A percentile compares a stretch with the other conserved stretches of the same genome.
These are phyloP conservation scores for Euzetes globulus DNA, from an alignment of 2,888 invertebrate genomes.

Conservation along the genomic window DNA sequence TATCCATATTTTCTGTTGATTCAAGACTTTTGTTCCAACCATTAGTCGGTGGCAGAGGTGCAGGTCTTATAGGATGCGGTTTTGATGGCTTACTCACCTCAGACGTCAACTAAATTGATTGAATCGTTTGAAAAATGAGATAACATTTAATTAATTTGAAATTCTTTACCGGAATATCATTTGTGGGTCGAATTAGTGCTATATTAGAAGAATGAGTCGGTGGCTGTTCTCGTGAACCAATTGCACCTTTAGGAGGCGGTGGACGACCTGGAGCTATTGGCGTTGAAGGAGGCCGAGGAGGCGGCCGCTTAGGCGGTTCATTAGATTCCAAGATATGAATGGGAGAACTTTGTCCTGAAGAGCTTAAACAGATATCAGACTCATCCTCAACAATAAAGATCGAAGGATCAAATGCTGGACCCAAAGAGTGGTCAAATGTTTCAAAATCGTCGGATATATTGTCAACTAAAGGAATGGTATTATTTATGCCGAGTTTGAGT, in stretches of 20 bases:
- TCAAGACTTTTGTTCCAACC: neutral
- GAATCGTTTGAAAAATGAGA: too few species aligned
- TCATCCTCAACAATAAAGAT: conserved; percentile 35
- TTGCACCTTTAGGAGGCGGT: conserved; percentile 36
- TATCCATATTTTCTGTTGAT: neutral
- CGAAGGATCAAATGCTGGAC: conserved; percentile 24
- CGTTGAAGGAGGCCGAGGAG: conserved; percentile 34
- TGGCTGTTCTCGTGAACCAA: conserved; percentile 39
- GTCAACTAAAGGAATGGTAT: conserved; percentile 55
- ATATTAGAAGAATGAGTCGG: conserved; percentile 38
- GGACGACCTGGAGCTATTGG: conserved; percentile 39
- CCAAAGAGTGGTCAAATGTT: neutral
- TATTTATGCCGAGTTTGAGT: conserved; percentile 72
- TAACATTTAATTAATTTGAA: too few species aligned
- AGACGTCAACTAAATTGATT: neutral
- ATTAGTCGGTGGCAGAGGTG: conserved; percentile 35
- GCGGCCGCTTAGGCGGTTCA: conserved; percentile 31
- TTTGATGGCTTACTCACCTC: neutral
- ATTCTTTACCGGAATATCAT: neutral
- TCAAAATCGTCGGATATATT: conserved; percentile 23
- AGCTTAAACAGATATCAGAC: conserved; percentile 34
- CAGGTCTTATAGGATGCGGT: conserved; percentile 31
- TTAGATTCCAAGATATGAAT: conserved; percentile 32
- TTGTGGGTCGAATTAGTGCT: neutral
- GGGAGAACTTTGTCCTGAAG: conserved; percentile 42